These are phyloP conservation scores for Acrossocheilus fasciatus DNA, from an alignment of 2,797 vertebrate genomes.

Conservation along the genomic window DNA sequence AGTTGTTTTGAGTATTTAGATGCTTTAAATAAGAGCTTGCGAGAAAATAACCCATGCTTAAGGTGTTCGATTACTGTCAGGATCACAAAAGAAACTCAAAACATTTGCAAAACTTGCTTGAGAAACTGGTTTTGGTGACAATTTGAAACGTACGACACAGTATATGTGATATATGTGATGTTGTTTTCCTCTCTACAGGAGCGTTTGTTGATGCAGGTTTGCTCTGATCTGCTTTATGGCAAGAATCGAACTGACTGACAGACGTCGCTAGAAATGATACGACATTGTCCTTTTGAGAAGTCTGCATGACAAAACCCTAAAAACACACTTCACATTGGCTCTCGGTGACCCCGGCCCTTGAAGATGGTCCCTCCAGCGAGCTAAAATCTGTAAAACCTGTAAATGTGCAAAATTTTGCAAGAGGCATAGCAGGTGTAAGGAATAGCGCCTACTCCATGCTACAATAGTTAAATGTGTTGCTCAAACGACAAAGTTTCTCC, in stretches of 20 bases:
- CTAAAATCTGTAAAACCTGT: slow-evolving; percentile 51
- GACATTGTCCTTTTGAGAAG: neutral
- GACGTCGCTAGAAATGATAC: neutral
- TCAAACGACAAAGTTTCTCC: slow-evolving; percentile 22
- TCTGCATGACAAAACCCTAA: neutral
- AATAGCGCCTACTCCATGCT: slow-evolving; percentile 66
- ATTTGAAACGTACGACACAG: neutral
- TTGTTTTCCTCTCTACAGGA: neutral
- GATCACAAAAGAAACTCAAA: neutral
- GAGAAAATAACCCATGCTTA: neutral
- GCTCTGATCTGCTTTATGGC: neutral
- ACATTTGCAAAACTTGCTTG: neutral
- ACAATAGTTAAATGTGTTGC: slow-evolving; percentile 56
- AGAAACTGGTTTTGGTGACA: neutral
- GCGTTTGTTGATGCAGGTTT: neutral
- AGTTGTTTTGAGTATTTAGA: neutral
- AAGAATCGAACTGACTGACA: neutral
- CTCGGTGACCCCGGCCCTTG: neutral
- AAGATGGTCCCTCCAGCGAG: slow-evolving; percentile 10
- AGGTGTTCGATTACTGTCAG: neutral
- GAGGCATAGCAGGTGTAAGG: slow-evolving; percentile 75
- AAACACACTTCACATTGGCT: neutral
- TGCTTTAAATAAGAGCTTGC: neutral
- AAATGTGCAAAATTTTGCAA: slow-evolving; percentile 79
- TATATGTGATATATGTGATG: neutral